Percentiles rank a stretch among this genome's conserved stretches.
phyloP scores from a whole-genome alignment of 2,888 invertebrate species.

The Oligia latruncula region DNA sequence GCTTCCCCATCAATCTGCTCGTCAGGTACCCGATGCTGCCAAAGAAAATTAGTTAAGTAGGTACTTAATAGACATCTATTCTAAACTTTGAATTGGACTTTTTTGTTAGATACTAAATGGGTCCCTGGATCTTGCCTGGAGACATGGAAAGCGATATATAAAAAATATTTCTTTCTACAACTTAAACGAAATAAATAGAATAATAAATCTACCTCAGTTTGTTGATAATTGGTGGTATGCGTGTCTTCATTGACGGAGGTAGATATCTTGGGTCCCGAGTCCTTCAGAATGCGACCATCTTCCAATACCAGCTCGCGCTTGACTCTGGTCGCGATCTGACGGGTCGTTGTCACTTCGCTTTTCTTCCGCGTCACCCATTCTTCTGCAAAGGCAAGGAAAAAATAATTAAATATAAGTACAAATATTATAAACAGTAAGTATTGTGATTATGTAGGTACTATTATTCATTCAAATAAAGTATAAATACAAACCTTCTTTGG shows the following conservation, averaged over 20 bases:
- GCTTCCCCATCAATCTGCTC: slow-evolving; percentile 75
- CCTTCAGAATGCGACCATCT: slow-evolving; percentile 97
- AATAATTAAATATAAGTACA: not conserved
- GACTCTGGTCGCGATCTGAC: slow-evolving; percentile 97
- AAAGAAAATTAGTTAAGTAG: slow-evolving; percentile 39
- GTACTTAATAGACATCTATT: slow-evolving; percentile 1
- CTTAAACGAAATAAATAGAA: not conserved
- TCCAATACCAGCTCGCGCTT: slow-evolving; percentile 96
- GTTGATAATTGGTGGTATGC: slow-evolving; percentile 96
- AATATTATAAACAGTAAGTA: not conserved
- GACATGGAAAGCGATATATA: too few species aligned
- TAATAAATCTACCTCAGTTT: slow-evolving; percentile 92
- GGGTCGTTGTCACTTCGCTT: slow-evolving; percentile 96
- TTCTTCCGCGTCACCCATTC: slow-evolving; percentile 98
- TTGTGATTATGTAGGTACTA: too few species aligned
- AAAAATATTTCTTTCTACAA: not conserved
- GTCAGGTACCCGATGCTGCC: slow-evolving; percentile 87
- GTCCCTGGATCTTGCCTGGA: not conserved
- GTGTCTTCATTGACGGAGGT: slow-evolving; percentile 97
- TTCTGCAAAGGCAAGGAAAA: slow-evolving; percentile 90
- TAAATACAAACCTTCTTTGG: slow-evolving; percentile 94
- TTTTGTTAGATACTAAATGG: not conserved
- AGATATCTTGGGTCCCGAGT: slow-evolving; percentile 97
- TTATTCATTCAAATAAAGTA: not conserved
- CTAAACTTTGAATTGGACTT: not conserved